Evolutionary conservation across 1,140 invertebrate genomes (phyloP), one percentile per base, ranked within the genome.

Genomic region (Zaprionus taronus): DNA sequence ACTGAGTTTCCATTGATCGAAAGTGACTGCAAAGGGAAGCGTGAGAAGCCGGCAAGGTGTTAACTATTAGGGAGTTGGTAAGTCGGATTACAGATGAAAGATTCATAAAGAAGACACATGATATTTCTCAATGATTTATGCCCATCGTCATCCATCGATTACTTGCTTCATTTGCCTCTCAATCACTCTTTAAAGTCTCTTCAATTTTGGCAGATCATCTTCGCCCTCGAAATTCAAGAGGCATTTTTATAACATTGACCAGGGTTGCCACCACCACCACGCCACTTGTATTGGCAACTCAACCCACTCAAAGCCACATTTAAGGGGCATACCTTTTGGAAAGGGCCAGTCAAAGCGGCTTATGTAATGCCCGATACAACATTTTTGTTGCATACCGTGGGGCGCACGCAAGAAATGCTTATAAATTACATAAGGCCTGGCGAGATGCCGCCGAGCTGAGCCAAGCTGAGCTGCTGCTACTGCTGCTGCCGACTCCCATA

Each of bases 371-470:
- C 72, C 64, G 70, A 69, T 72, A 68, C 62, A 89, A 73, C 69
- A 89, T 90, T 80, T 87, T 87, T 87, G 85, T 66, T 81, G 79
- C 82, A 86, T 86, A 72, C 82, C 82, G 78, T 61, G 62, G 64
- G 82, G 70, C 80, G 83, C 72, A 72, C 58, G 82, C 71, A 81
- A 77, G 79, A 87, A 83, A 87, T 86, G 83, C 83, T 85, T 86
- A 80, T 87, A 90, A 87, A 87, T 87, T 90, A 87, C 72, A 83
- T 84, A 73, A 81, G 72, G 49, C 72, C 56, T 20, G 31, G 17
- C 20, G 22, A 28, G 60, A 41, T 38, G 58, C 34, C 20, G 20
- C 31, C 17, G 17, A 60, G 57, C 58, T 61, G 58, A 36, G 20
- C 38, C 17, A 53, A 22, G 26, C 12, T 28, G 34, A 41, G 38